Percentiles rank a stretch among this genome's conserved stretches.
Evolutionary conservation across 2,797 vertebrate species (phyloP).

Genomic region (Sebastes iracundus): DNA sequence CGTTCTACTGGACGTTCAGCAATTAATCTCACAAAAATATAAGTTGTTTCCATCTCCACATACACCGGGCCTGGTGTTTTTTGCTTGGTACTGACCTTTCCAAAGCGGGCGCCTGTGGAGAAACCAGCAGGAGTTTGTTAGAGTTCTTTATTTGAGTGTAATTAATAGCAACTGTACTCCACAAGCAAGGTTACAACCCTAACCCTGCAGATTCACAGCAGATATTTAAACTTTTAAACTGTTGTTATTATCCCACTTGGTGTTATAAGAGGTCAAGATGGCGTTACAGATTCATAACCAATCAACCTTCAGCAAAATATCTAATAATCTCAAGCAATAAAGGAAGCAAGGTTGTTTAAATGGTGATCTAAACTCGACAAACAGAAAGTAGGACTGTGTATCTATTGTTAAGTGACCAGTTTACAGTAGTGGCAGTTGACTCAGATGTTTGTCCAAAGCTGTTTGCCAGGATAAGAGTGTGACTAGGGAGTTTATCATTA

Average conservation of each 20-base stretch:
- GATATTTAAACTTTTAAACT: too few relatives aligned
- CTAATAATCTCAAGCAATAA: not conserved
- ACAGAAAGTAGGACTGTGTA: not conserved
- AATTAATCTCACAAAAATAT: not conserved
- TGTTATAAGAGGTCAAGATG: not conserved
- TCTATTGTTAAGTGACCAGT: not conserved
- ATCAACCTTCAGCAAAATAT: not conserved
- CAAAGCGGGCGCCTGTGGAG: conserved; percentile 14
- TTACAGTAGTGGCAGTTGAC: not conserved
- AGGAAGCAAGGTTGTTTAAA: not conserved
- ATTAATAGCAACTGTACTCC: conserved; percentile 6
- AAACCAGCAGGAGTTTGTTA: conserved; percentile 1
- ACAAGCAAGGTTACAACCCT: not conserved
- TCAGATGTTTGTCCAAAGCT: not conserved
- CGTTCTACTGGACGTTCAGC: not conserved
- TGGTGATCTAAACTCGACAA: not conserved
- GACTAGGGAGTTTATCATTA: not conserved
- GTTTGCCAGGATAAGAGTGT: not conserved
- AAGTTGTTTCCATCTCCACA: not conserved
- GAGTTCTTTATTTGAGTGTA: conserved; percentile 11
- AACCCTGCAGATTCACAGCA: not conserved
- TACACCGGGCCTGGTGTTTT: not conserved
- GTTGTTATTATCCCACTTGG: too few relatives aligned
- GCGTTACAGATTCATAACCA: not conserved
- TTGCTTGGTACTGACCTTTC: conserved; percentile 30